These are phyloP conservation scores for Tribolium freemani DNA, from an alignment of 2,888 invertebrate genomes.

Conservation along the genomic window DNA sequence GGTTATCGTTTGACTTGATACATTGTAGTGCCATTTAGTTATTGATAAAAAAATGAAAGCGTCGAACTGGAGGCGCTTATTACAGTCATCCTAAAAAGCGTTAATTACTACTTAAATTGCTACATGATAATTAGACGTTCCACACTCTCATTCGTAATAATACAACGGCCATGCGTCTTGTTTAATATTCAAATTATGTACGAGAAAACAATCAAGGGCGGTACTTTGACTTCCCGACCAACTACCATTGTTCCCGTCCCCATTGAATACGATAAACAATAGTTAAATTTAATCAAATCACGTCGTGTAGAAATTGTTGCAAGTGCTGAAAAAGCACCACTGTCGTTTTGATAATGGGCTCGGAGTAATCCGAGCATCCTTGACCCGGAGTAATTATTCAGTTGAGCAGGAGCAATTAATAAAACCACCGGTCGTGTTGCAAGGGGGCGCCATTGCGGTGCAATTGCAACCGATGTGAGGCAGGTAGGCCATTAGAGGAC, in stretches of 20 bases:
- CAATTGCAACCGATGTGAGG: constrained; percentile 31
- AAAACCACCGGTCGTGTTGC: constrained; percentile 33
- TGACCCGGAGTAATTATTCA: constrained; percentile 44
- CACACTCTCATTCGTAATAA: constrained; percentile 42
- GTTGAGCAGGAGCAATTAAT: constrained; percentile 43
- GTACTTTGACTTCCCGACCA: constrained; percentile 42
- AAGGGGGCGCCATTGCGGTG: constrained; percentile 32
- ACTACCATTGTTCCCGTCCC: constrained; percentile 46
- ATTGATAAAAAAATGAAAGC: constrained; percentile 38
- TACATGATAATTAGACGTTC: constrained; percentile 40
- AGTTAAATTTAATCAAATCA: constrained; percentile 25
- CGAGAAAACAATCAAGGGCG: constrained; percentile 49
- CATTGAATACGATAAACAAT: constrained; percentile 33
- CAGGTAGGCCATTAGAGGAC: constrained; percentile 31
- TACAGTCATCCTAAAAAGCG: constrained; percentile 40
- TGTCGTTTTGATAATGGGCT: constrained; percentile 26
- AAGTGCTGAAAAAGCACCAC: constrained; percentile 25
- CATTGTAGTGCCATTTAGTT: constrained; percentile 35
- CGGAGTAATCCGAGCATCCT: constrained; percentile 31
- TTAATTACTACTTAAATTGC: constrained; percentile 45
- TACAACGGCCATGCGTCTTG: constrained; percentile 42
- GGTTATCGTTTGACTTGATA: constrained; percentile 42
- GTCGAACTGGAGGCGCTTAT: constrained; percentile 39
- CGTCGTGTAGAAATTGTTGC: constrained; percentile 15
- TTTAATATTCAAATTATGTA: constrained; percentile 50